Percentiles rank a stretch among this genome's conserved stretches.
Evolutionary conservation across 2,797 vertebrate genomes (phyloP).

Genomic region (Poecilia wingei): DNA sequence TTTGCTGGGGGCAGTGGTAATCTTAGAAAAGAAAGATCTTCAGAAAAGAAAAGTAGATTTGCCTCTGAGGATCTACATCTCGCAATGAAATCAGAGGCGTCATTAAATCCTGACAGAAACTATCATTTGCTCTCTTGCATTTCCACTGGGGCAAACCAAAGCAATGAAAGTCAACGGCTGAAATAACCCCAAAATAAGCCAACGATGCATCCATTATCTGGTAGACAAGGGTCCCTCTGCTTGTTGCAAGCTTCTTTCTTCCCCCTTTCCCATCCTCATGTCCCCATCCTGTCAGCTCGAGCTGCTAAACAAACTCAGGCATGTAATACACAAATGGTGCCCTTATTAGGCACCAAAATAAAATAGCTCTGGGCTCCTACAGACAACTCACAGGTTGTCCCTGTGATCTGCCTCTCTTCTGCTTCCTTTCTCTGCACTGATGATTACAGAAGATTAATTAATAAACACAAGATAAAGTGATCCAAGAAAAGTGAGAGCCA

Average conservation of each 20-base stretch:
- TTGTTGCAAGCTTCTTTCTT: conserved; percentile 9
- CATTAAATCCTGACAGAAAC: conserved; percentile 80
- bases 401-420: conserved; percentile 23
- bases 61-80: conserved; percentile 60
- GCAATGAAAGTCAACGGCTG: conserved; percentile 32
- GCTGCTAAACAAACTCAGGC: conserved; percentile 32
- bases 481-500: conserved; percentile 63
- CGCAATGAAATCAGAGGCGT: conserved; percentile 76
- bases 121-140: conserved; percentile 79
- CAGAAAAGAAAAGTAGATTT: conserved; percentile 53
- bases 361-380: conserved; percentile 38
- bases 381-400: conserved; percentile 51
- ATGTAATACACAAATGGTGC: conserved; percentile 30
- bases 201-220: conserved; percentile 33
- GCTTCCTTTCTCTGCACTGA: conserved; percentile 46
- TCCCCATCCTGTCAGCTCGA: conserved; percentile 30
- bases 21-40: conserved; percentile 27
- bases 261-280: conserved; percentile 19
- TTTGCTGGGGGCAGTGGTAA: conserved; percentile 56
- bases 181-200: conserved; percentile 35
- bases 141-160: conserved; percentile 63
- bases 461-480: conserved; percentile 70
- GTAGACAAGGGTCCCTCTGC: conserved; percentile 34
- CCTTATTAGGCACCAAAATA: conserved; percentile 48
- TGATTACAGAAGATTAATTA: conserved; percentile 74